Base-by-base conservation (phyloP, 2,113 vertebrate genomes). In the Pimephales promelas region DNA sequence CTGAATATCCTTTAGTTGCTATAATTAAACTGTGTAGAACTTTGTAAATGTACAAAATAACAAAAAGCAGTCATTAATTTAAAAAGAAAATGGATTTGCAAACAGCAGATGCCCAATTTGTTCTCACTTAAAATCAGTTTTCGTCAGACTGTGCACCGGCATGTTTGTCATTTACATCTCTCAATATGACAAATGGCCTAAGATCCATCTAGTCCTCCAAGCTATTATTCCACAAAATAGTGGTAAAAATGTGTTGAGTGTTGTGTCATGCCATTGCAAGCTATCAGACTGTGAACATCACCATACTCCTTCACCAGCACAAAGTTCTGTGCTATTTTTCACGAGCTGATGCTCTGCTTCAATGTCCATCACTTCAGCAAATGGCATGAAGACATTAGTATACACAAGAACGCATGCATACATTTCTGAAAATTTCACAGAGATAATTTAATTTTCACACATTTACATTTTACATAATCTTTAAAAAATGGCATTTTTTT, bases 91-190 rank as follows among this genome's bases (percentile, higher is more conserved):
- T 40, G 24, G 3, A 77, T 57, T 59, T 40, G 20, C 22, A 24
- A 40, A 34, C 28, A 40, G 56, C 74, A 77, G 74, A 83, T 83
- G 43, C 11, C 54, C 52, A 57, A 76, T 76, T 40, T 57, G 52
- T 57, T 57, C 22, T 76, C 52, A 57, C 31, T 76, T 76, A 57
- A 57, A 77, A 77, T 77, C 52, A 40, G 52, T 77, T 77, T 40
- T 77, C 31, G 1, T 71, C 36, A 59, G 54, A 40, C 52, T 57
- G 74, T 73, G 72, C 43, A 61, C 31, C 3, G 5, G n/a, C 34
- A 59, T 76, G 26, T 73, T 70, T 78, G 49, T 43, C 16, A 59
- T 59, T 59, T 59, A 40, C 52, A 59, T 77, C 34, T 36, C 5
- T 40, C 74, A 57, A 40, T 40, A 31, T 77, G 74, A 77, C 2